Conservation (phyloP, 2,888 invertebrate species). For the Rhynchonema sp. region DNA sequence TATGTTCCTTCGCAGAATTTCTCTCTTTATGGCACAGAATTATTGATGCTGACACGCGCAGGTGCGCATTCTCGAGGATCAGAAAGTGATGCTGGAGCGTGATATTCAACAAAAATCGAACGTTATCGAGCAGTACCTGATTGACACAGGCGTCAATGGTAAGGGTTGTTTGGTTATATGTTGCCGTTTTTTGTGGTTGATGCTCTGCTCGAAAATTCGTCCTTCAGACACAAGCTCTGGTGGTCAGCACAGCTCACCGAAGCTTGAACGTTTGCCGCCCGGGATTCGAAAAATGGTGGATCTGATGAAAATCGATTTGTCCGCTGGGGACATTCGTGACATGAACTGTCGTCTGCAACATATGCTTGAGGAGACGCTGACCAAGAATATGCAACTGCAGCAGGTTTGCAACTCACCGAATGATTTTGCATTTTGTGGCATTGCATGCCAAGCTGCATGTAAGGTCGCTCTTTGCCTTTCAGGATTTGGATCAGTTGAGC, state of each 20-base stretch:
- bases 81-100: constrained; percentile 35
- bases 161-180: too few relatives aligned
- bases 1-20: constrained; percentile 9
- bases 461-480: too few relatives aligned
- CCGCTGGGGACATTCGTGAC: constrained; percentile 14
- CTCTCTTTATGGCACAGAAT: not conserved
- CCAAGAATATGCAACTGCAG: constrained; percentile 38
- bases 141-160: too few relatives aligned
- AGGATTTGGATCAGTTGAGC: too few relatives aligned
- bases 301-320: constrained; percentile 4
- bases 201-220: too few relatives aligned
- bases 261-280: not conserved
- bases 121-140: constrained; percentile 34
- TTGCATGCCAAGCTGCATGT: too few relatives aligned
- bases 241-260: too few relatives aligned
- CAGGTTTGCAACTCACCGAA: constrained; percentile 20
- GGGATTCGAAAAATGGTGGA: constrained; percentile 4
- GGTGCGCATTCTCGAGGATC: constrained; percentile 31
- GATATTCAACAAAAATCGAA: constrained; percentile 34
- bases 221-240: too few relatives aligned
- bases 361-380: constrained; percentile 37
- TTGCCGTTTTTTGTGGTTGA: too few relatives aligned
- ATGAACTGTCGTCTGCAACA: constrained; percentile 32
- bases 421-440: too few relatives aligned
- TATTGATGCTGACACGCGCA: not conserved